Evolutionary conservation across 2,797 vertebrate genomes (phyloP).

Genomic region (Gadopsis marmoratus): DNA sequence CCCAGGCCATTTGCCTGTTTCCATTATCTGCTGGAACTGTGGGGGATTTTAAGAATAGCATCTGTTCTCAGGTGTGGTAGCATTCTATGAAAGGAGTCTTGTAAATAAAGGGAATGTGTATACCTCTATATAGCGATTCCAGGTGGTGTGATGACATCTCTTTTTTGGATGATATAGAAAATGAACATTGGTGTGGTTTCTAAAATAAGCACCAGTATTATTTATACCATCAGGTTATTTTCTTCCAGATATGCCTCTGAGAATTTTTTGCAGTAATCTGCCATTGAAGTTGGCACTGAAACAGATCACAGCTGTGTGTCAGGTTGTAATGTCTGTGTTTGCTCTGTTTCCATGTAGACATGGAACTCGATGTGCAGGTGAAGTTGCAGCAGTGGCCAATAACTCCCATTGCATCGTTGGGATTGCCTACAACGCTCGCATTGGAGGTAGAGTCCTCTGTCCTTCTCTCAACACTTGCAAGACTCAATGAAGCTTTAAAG

Average conservation of each 20-base stretch:
- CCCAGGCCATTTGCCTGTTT: no score
- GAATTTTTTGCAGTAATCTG: neutral
- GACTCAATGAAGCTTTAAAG: neutral
- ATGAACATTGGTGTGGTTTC: neutral
- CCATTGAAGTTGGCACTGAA: neutral
- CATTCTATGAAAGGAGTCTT: neutral
- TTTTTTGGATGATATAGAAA: neutral
- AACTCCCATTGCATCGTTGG: slow-evolving; percentile 89
- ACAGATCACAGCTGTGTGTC: neutral
- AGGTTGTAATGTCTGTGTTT: neutral
- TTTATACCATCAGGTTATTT: neutral
- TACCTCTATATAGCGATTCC: neutral
- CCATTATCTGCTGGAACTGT: neutral
- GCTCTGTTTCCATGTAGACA: slow-evolving; percentile 81
- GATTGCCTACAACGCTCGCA: slow-evolving; percentile 87
- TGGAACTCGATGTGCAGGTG: slow-evolving; percentile 92
- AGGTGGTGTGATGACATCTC: neutral
- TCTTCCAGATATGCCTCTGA: neutral
- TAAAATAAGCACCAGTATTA: neutral
- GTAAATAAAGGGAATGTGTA: neutral
- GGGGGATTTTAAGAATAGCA: neutral
- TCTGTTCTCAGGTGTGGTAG: neutral
- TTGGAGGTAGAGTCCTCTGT: slow-evolving; percentile 85
- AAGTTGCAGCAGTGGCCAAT: slow-evolving; percentile 89
- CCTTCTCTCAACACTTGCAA: neutral